Conservation (phyloP, 2,113 vertebrate genomes). For the Ptyas mucosa region DNA sequence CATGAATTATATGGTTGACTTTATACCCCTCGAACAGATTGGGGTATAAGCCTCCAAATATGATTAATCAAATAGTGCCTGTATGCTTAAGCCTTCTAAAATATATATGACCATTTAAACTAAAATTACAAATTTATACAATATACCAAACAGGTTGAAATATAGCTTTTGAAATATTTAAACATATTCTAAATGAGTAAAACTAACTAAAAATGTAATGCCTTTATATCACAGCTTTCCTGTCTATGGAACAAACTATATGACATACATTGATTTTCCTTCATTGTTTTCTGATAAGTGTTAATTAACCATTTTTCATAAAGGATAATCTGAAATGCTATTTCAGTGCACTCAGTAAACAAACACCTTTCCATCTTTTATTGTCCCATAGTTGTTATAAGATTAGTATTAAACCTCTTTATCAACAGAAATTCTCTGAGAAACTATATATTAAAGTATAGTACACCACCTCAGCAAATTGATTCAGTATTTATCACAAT, state of each 20-base stretch:
- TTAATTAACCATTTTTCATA: neutral
- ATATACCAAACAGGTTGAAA: neutral
- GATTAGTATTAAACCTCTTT: slow-evolving; percentile 15
- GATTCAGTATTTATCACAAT: neutral
- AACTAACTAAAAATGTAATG: neutral
- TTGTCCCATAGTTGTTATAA: slow-evolving; percentile 8
- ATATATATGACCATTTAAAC: neutral
- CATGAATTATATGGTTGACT: neutral
- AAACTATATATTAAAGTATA: neutral
- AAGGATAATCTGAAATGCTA: neutral
- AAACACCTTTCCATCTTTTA: slow-evolving; percentile 20
- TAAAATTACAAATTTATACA: neutral
- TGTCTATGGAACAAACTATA: neutral
- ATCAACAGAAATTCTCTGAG: neutral
- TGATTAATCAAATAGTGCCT: neutral
- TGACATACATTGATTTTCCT: neutral
- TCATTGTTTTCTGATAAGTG: neutral
- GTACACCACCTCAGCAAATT: neutral
- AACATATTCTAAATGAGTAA: neutral
- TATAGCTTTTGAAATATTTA: slow-evolving; percentile 2
- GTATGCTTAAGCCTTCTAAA: neutral
- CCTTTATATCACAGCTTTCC: neutral
- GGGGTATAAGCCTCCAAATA: neutral
- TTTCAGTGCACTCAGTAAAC: neutral
- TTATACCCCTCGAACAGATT: neutral